Percentiles rank a stretch among this genome's conserved stretches.
Evolutionary conservation across 2,113 vertebrate species (phyloP).

Genomic region (Podocnemis expansa): DNA sequence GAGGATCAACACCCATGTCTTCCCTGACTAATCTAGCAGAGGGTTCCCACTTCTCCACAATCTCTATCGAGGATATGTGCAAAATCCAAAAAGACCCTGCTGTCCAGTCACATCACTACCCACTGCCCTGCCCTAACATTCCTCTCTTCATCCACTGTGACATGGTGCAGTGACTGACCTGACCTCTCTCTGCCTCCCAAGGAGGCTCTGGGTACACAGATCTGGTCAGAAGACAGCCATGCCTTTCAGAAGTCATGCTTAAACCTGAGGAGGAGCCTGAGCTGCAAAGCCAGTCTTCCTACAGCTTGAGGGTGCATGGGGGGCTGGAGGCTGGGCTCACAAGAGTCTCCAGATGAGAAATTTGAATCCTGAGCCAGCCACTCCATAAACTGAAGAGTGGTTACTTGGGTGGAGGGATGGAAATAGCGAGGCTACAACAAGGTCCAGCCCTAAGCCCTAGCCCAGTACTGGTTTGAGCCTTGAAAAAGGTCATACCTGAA

Average conservation of each 20-base stretch:
- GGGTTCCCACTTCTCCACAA: too few relatives aligned
- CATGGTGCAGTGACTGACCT: neutral
- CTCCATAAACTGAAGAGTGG: neutral
- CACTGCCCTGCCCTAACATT: neutral
- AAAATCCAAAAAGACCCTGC: neutral
- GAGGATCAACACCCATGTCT: too few relatives aligned
- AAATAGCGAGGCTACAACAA: too few relatives aligned
- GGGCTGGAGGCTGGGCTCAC: neutral
- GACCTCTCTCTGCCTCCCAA: neutral
- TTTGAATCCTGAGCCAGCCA: neutral
- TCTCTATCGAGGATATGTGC: neutral
- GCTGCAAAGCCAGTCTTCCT: neutral
- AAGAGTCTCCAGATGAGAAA: neutral
- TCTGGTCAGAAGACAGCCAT: fast-evolving
- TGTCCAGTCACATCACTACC: neutral
- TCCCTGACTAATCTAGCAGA: too few relatives aligned
- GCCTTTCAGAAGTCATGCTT: neutral
- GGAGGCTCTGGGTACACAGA: fast-evolving
- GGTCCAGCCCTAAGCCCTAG: neutral
- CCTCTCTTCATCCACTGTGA: neutral
- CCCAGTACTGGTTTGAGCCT: neutral
- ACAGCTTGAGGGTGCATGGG: neutral
- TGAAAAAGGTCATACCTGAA: neutral
- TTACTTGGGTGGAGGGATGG: neutral
- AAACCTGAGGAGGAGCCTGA: neutral